Evolutionary conservation across 2,888 invertebrate species (phyloP).

Genomic region (Perdita meconis): DNA sequence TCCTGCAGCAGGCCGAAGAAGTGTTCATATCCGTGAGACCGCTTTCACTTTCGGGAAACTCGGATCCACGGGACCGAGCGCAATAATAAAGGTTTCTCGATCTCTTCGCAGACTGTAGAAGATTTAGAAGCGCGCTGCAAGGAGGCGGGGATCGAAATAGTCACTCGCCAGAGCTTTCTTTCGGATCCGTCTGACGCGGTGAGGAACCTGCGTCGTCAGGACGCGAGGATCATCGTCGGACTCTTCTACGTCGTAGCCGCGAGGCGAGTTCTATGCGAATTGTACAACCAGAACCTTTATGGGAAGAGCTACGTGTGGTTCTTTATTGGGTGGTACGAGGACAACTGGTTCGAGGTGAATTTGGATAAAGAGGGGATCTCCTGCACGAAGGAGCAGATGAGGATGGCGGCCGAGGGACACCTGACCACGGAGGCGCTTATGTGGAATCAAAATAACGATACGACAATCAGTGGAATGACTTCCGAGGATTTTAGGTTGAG

Average conservation of each 20-base stretch:
- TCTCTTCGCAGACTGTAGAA: slow-evolving; percentile 92
- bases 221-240: slow-evolving; percentile 98
- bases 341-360: slow-evolving; percentile 98
- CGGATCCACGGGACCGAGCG: background rate
- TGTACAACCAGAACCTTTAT: slow-evolving; percentile 96
- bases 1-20: slow-evolving; percentile 99
- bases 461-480: slow-evolving; percentile 98
- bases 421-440: slow-evolving; percentile 99
- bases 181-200: slow-evolving; percentile 99
- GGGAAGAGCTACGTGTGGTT: slow-evolving; percentile 99
- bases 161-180: slow-evolving; percentile 97
- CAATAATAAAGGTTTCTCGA: background rate
- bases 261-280: slow-evolving; percentile 97
- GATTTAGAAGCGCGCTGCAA: slow-evolving; percentile 97
- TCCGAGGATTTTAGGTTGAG: slow-evolving; percentile 95
- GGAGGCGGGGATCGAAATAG: slow-evolving; percentile 96
- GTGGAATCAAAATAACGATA: slow-evolving; percentile 98
- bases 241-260: slow-evolving; percentile 99
- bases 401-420: slow-evolving; percentile 97
- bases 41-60: slow-evolving; percentile 21
- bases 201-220: slow-evolving; percentile 96
- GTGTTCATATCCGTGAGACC: slow-evolving; percentile 94
- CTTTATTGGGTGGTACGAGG: slow-evolving; percentile 99
- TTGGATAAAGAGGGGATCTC: slow-evolving; percentile 94
- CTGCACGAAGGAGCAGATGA: slow-evolving; percentile 97